Evolutionary conservation across 2,113 vertebrate genomes (phyloP).

Genomic region (Ophthalmolycus amberensis): DNA sequence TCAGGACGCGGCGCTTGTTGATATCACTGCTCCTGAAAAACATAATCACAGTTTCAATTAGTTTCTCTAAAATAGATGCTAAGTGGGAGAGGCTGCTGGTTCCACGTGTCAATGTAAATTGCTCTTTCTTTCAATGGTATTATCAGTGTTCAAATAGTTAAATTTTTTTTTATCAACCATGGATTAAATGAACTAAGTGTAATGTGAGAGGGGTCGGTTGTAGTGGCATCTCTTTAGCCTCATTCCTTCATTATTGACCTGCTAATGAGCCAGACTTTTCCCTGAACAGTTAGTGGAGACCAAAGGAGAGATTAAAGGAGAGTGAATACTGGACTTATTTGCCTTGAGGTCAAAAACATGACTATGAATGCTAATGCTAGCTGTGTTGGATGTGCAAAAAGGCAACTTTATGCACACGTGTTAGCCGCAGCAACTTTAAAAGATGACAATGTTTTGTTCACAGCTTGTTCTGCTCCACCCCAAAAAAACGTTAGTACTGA

Average conservation of each 20-base stretch:
- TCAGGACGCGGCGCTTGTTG: constrained; percentile 45
- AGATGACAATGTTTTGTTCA: background rate
- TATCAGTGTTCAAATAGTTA: background rate
- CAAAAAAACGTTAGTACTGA: no score
- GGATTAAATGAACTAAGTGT: background rate
- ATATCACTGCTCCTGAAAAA: constrained; percentile 45
- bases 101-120: background rate
- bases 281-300: background rate
- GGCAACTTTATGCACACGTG: background rate
- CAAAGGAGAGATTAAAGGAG: constrained; percentile 2
- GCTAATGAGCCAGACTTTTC: background rate
- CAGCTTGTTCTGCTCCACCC: background rate
- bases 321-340: background rate
- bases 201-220: background rate
- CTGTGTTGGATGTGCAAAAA: background rate
- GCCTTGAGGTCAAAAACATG: background rate
- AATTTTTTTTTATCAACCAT: background rate
- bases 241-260: background rate
- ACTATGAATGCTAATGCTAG: background rate
- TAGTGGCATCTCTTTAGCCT: background rate
- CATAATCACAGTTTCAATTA: constrained; percentile 16
- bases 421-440: background rate
- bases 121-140: background rate
- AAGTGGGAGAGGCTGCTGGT: background rate
- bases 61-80: background rate